Evolutionary conservation across 1,140 invertebrate genomes (phyloP), one percentile per base, ranked within the genome.

Genomic region (Trachelipus rathkii): DNA sequence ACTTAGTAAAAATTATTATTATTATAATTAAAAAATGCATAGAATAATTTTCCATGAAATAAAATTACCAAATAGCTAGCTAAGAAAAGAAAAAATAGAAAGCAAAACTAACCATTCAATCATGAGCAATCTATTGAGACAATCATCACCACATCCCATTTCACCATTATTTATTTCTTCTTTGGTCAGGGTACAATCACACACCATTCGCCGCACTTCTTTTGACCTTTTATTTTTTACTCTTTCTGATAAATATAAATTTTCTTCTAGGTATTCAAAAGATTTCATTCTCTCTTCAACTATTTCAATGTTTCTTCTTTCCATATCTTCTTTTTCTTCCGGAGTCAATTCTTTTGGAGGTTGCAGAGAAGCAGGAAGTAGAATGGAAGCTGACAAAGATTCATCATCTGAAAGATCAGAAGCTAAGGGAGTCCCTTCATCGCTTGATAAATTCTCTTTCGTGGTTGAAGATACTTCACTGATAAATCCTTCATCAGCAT

Each of bases 41-140:
- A 33, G 6, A 33, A 6, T 33, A 33, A 33, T 33, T 33, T 33
- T 33, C 33, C 33, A 6, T 1, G 33, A 33, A 33, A 33, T 33
- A 33, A 33, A 33, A 33, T 33, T 33, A 33, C 33, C 1, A 33
- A 3, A 33, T 33, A 33, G 6, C 33, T 33, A 6, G 6, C 1
- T 3, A 33, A 33, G 6, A 33, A 33, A 33, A 33, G 33, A 33
- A 33, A 33, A 33, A 33, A 33, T 3, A 33, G 6, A 33, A 33
- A 33, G 33, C 1, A 33, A 33, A 33, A 82, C 84, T 87, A 88
- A 95, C 94, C 96, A 99, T 90, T 99, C 97, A 84, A 99, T 98
- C 91, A 98, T 95, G 7, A 99, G 89, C 84, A 98, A 89, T 84
- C 95, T 90, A 87, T 99, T 99, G 7, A 98, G 89, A 87, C 97